Base-by-base conservation (phyloP, 1,140 invertebrate genomes). In the Capitella teleta region DNA sequence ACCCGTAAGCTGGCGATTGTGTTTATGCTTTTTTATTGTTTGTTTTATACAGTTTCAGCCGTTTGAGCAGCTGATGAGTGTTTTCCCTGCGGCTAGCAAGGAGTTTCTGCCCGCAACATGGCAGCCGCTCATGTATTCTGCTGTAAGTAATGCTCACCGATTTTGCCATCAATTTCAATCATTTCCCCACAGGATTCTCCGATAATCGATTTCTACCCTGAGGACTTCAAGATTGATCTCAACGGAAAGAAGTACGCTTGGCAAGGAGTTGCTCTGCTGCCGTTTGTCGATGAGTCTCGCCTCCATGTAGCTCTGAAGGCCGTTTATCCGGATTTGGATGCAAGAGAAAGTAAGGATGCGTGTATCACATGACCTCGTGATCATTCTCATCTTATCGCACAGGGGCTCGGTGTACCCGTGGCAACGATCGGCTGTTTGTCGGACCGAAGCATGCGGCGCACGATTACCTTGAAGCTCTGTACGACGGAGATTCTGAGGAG, bases 201-300 rank as follows among this genome's bases (percentile, higher is more conserved):
- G 0, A 98, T 99, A 38, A 96, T 98, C 57, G 96, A 99, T 73
- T 98, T 99, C 74, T 99, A 99, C 76, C 96, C 96, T 0, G 83
- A 82, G 66, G 89, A 98, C 66, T 99, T 99, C 69, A 94, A 93
- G 74, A 94, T 71, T 53, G 96, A 99, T 76, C 73, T 99, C 41
- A 99, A 99, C 76, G 96, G 96, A 16, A 99, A 99, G 72, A 98
- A 96, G 72, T 98, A 88, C 75, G 94, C 94, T 44, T 99, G 95
- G 95, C 94, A 98, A 77, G 95, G 95, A 50, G 95, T 99, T 8
- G 95, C 95, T 4, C 68, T 99, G 8, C 72, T 99, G 43, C 96
- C 96, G 28, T 99, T 98, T 76, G 95, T 99, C 0, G 93, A 98
- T 64, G 94, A 98, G 73, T 79, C 78, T 38, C 75, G 94, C 53